Conservation (phyloP, 2,888 invertebrate species). For the Punctoribates punctum region DNA sequence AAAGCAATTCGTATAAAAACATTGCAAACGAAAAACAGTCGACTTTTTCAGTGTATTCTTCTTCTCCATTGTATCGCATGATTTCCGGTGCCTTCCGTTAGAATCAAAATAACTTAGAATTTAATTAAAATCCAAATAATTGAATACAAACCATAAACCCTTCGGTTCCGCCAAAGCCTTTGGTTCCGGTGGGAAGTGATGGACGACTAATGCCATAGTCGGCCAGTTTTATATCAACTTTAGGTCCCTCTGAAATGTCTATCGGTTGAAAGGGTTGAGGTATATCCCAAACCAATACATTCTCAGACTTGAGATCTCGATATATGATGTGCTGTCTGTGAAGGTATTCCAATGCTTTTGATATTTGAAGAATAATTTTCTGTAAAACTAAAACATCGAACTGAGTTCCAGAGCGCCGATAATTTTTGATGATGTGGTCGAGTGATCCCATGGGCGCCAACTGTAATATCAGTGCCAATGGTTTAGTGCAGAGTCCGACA, state of each 20-base stretch:
- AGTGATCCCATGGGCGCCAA: slow-evolving; percentile 89
- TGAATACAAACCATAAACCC: slow-evolving; percentile 72
- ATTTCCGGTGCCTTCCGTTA: slow-evolving; percentile 80
- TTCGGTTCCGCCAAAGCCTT: slow-evolving; percentile 97
- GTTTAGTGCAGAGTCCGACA: slow-evolving; percentile 81
- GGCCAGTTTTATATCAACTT: slow-evolving; percentile 84
- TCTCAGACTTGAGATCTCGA: slow-evolving; percentile 88
- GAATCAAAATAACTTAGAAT: neutral
- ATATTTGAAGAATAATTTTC: slow-evolving; percentile 80
- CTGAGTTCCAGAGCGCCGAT: slow-evolving; percentile 75
- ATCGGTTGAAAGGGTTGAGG: slow-evolving; percentile 69
- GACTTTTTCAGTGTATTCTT: slow-evolving; percentile 97
- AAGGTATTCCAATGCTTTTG: slow-evolving; percentile 89
- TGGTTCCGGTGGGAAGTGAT: slow-evolving; percentile 83
- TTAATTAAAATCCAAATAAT: neutral
- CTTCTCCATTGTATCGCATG: slow-evolving; percentile 95
- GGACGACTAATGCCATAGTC: slow-evolving; percentile 93
- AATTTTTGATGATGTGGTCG: slow-evolving; percentile 75
- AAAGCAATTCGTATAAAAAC: slow-evolving; percentile 92
- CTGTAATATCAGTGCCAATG: slow-evolving; percentile 80
- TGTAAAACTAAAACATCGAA: slow-evolving; percentile 76
- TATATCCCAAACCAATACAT: slow-evolving; percentile 96
- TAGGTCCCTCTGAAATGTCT: slow-evolving; percentile 53
- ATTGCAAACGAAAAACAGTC: slow-evolving; percentile 99
- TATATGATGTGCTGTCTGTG: slow-evolving; percentile 91